A percentile compares a stretch with the other conserved stretches of the same genome.
Evolutionary conservation across 2,113 vertebrate genomes (phyloP).

Genomic region (Takifugu flavidus): DNA sequence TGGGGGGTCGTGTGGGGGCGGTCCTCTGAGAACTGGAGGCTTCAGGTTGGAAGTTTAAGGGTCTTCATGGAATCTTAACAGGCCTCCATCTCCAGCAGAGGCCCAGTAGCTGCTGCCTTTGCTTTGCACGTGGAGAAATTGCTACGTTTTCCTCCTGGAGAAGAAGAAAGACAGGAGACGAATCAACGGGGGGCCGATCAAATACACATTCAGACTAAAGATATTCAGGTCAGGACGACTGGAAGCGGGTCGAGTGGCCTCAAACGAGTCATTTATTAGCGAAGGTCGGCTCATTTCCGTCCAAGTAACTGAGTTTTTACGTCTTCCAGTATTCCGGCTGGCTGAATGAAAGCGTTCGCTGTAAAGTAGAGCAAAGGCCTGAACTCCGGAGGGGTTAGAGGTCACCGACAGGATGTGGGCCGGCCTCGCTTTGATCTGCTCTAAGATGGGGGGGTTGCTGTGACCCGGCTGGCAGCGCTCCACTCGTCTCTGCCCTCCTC

Average conservation of each 20-base stretch:
- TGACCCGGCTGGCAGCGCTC: constrained; percentile 64
- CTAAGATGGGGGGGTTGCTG: constrained; percentile 44
- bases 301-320: constrained; percentile 2
- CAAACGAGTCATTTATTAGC: neutral
- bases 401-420: constrained; percentile 67
- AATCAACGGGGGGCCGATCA: neutral
- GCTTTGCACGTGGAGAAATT: constrained; percentile 94
- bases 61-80: constrained; percentile 83
- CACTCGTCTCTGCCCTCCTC: constrained; percentile 31
- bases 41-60: constrained; percentile 64
- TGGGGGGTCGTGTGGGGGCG: neutral
- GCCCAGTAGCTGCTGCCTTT: constrained; percentile 91
- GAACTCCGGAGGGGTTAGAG: constrained; percentile 55
- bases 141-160: constrained; percentile 90
- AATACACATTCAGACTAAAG: neutral
- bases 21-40: constrained; percentile 68
- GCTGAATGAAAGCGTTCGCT: constrained; percentile 35
- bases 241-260: neutral
- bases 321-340: constrained; percentile 11
- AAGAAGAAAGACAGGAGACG: neutral
- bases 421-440: constrained; percentile 62
- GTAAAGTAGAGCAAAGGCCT: constrained; percentile 18
- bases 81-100: constrained; percentile 98
- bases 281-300: constrained; percentile 8
- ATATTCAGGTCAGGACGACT: neutral